Conservation (phyloP, 2,888 invertebrate genomes). For the Endomychus coccineus region DNA sequence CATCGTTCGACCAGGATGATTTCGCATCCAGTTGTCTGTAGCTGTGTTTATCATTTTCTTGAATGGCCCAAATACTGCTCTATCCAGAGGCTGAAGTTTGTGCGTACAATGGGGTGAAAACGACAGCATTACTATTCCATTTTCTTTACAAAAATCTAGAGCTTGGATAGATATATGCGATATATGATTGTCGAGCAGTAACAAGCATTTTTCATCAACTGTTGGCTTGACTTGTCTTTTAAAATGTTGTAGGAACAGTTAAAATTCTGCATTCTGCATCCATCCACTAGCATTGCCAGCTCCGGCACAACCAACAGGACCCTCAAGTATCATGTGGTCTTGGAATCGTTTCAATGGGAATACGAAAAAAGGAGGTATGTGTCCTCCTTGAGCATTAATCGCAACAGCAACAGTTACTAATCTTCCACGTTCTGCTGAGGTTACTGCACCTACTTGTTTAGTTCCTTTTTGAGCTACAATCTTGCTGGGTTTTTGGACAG, state of each 20-base stretch:
- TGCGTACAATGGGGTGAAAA: conserved; percentile 27
- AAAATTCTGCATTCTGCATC: conserved; percentile 6
- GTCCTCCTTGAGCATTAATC: conserved; percentile 29
- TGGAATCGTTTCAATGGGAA: conserved; percentile 27
- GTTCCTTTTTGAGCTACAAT: conserved; percentile 33
- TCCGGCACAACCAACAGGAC: conserved; percentile 5
- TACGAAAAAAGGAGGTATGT: conserved; percentile 32
- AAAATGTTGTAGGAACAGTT: conserved; percentile 6
- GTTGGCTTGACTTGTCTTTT: too few relatives aligned
- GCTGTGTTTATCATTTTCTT: conserved; percentile 27
- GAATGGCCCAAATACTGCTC: too few relatives aligned
- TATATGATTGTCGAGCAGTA: conserved; percentile 7
- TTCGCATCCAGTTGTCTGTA: conserved; percentile 29
- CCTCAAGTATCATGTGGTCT: conserved; percentile 18
- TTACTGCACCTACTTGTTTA: conserved; percentile 35
- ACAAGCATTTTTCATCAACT: conserved; percentile 2
- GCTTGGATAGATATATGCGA: conserved; percentile 12
- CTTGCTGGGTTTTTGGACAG: conserved; percentile 36
- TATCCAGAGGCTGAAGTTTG: conserved; percentile 30
- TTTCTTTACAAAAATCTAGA: conserved; percentile 20
- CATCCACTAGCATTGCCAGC: conserved; percentile 6
- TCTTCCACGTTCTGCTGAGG: conserved; percentile 34
- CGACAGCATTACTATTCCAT: too few relatives aligned
- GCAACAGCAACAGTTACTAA: conserved; percentile 29
- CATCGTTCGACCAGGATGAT: conserved; percentile 26